Conservation (phyloP, 2,113 vertebrate species). For the Gopherus evgoodei region DNA sequence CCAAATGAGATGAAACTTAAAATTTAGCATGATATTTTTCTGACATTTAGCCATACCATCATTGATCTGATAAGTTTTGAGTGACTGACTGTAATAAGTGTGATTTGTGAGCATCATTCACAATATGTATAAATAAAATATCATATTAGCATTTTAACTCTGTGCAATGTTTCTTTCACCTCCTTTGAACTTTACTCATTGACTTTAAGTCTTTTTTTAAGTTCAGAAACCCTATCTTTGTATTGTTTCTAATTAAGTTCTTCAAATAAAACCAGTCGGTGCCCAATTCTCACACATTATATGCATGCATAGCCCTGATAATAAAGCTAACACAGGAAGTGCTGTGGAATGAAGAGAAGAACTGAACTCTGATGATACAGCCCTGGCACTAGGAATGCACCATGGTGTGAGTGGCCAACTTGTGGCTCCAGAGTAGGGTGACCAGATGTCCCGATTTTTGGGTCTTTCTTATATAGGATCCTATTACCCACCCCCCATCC, state of each 20-base stretch:
- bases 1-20: neutral
- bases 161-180: fast-evolving
- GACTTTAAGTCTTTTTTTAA: neutral
- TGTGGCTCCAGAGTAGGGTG: no score
- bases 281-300: neutral
- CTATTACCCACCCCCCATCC: no score
- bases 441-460: no score
- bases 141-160: neutral
- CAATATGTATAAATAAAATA: neutral
- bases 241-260: neutral
- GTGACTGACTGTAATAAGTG: fast-evolving
- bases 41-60: neutral
- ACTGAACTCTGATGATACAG: neutral
- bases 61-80: neutral
- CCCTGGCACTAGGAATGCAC: neutral
- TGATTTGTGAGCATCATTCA: neutral
- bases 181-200: neutral
- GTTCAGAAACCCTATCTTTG: neutral
- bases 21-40: fast-evolving
- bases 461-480: no score
- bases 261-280: fast-evolving
- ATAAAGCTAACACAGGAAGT: neutral
- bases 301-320: neutral
- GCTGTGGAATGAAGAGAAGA: neutral
- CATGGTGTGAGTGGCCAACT: neutral